Conservation (phyloP, 35 echinoderm and acorn worm species). For the Nesometra sesokonis region DNA sequence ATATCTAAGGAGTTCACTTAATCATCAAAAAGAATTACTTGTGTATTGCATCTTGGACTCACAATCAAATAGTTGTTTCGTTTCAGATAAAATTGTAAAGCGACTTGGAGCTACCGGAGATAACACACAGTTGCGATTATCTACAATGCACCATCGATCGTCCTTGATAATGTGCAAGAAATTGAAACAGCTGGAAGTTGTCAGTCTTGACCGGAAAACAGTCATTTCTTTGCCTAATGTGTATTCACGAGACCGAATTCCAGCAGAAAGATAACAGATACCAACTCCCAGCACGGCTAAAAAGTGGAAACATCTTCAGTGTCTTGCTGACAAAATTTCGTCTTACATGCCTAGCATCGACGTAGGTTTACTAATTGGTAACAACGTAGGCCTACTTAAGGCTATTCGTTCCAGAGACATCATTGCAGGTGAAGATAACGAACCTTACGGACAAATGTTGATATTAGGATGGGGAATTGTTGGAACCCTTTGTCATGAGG, state of each 20-base stretch:
- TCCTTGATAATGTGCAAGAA: not conserved
- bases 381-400: not conserved
- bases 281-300: not conserved
- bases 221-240: not conserved
- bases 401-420: slow-evolving; percentile 16
- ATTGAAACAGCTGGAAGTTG: not conserved
- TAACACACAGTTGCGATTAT: not conserved
- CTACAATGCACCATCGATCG: not conserved
- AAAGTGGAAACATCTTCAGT: not conserved
- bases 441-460: slow-evolving; percentile 28
- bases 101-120: not conserved
- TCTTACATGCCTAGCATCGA: not conserved
- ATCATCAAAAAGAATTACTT: not conserved
- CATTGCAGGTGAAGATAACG: slow-evolving; percentile 21
- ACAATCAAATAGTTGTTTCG: not conserved
- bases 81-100: not conserved
- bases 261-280: not conserved
- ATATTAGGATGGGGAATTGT: slow-evolving; percentile 44
- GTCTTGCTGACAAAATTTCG: too few species aligned
- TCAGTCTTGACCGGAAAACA: not conserved
- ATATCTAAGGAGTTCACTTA: not conserved
- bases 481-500: slow-evolving; percentile 1
- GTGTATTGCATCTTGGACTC: not conserved
- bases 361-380: too few species aligned
- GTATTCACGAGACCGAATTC: not conserved